Evolutionary conservation across 1,140 invertebrate species (phyloP).

Genomic region (Coenobita brevimanus): DNA sequence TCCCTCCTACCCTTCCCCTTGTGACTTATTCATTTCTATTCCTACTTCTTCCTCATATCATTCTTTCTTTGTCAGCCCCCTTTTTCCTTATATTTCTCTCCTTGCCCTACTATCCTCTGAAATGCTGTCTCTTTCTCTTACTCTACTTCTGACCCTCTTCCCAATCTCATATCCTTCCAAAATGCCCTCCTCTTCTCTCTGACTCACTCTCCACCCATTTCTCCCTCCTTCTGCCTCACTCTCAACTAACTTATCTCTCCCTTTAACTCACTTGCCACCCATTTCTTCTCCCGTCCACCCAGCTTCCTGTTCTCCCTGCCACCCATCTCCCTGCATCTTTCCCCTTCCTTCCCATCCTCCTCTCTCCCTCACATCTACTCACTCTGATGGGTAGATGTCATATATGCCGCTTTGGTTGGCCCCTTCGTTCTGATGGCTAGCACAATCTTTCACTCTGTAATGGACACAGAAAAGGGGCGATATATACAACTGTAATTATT

Average conservation of each 20-base stretch:
- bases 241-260: no score
- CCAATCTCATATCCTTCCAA: background rate
- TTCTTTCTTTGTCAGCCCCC: background rate
- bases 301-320: background rate
- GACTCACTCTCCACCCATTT: no score
- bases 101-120: background rate
- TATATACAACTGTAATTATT: no score
- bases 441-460: conserved; percentile 29
- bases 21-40: background rate
- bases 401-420: conserved; percentile 30
- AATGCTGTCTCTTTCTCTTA: background rate
- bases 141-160: background rate
- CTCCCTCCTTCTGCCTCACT: no score
- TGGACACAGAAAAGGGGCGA: no score
- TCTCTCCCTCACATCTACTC: background rate
- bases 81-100: background rate
- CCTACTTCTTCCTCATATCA: background rate
- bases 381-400: conserved; percentile 40
- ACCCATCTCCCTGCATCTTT: background rate
- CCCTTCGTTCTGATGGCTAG: conserved; percentile 40
- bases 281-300: no score
- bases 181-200: background rate
- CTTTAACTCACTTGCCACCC: no score
- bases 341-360: background rate
- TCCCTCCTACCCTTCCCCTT: no score